Base-by-base conservation (phyloP, 1,140 invertebrate genomes). In the Brachionus rubens region DNA sequence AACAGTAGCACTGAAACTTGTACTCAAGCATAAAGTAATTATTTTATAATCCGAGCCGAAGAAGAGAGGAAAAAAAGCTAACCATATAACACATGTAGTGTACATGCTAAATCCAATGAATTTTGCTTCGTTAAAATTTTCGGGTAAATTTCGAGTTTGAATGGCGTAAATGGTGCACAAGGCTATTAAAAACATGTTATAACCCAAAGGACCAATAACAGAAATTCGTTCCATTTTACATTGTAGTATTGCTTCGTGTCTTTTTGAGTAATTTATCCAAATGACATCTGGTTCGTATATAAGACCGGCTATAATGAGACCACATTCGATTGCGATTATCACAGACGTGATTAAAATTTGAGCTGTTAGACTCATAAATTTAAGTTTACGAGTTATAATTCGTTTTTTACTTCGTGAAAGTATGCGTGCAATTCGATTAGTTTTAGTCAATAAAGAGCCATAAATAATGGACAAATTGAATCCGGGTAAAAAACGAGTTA, bases 21-120 rank as follows among this genome's bases (percentile, higher is more conserved):
- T 88, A 81, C 88, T 91, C 82, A 91, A 86, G 76, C 89, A 89
- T 86, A 91, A 87, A 3, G 90, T 90, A 47, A 90, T 46, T 14
- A 88, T 87, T 82, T 90, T 90, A 65, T 88, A 87, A 76, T 90
- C 88, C 65, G 90, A 91, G 2, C 91, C 91, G 78, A 90, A 91
- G 83, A 92, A 92, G 77, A 93, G 91, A 1, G 91, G 90, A 7
- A 92, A 87, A 82, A 93, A 93, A n/a, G 91, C 91, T 24, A 91
- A 85, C 91, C 91, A 93, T 77, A 92, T 91, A 14, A 93, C 91
- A 78, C 91, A 90, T 0, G 91, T 93, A 0, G 91, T 91, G 81
- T 93, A 93, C 91, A 92, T 92, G 9, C 89, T 89, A 79, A 91
- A 91, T 41, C 89, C 82, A 56, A 84, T 84, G 75, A 84, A 85